Base-by-base conservation (phyloP, 2,113 vertebrate species). In the Tretioscincus oriximinensis region DNA sequence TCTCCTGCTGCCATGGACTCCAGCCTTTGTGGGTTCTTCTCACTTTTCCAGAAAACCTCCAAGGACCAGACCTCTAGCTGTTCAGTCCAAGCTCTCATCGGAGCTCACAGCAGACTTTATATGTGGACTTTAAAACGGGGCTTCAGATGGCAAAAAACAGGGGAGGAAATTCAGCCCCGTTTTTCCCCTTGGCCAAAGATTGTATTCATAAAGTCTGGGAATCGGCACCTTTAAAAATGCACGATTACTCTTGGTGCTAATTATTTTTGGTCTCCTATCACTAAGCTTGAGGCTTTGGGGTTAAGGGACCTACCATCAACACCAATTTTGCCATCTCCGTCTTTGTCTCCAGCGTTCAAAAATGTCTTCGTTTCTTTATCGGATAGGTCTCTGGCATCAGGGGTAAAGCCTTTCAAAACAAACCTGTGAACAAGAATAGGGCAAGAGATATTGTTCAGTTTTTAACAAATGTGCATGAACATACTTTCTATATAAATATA, bases 261-360 rank as follows among this genome's bases (percentile, higher is more conserved):
- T 73, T 9, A 20, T 67, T 60, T 67, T 47, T 68, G 47, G n/a
- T 4, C 21, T 58, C 60, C 66, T 84, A 68, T 16, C 79, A 35
- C 65, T 45, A 82, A 82, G 47, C 76, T 77, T 78, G 58, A 76
- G 68, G 73, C 79, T 64, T 69, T 69, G 1, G 60, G 49, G 21
- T 12, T 31, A 75, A 29, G 22, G 74, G 28, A 93, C 96, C 84
- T 95, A 99, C 98, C 98, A 18, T 98, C 97, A 5, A 95, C 93
- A 63, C 97, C 97, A 12, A 99, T 99, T 94, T 98, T 99, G 82
- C 98, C 98, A 26, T 99, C 98, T 80, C 97, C 97, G 0, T 99
- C 98, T 94, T 98, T 98, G 90, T 99, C 98, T n/a, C 97, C 98
- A 73, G 97, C 98, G 61, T 89, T 90, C 93, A 99, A 88, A 88